Conservation (phyloP, 2,797 vertebrate genomes). For the Acanthurus tractus region DNA sequence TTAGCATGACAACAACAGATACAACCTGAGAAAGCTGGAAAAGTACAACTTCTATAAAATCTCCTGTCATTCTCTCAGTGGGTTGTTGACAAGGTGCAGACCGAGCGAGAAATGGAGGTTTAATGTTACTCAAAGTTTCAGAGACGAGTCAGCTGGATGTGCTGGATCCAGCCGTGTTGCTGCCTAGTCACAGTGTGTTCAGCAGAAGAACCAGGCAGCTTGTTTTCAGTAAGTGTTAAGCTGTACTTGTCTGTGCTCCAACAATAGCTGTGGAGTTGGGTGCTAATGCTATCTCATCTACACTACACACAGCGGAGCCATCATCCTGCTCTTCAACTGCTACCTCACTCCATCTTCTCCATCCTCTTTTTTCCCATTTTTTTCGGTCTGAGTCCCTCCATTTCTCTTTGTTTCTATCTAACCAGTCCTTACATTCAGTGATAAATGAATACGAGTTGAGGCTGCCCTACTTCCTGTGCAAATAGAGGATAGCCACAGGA, state of each 20-base stretch:
- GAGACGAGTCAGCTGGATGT: slow-evolving; percentile 34
- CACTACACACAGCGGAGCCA: neutral
- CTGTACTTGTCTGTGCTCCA: slow-evolving; percentile 5
- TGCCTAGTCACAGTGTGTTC: slow-evolving; percentile 21
- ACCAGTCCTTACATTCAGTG: slow-evolving; percentile 56
- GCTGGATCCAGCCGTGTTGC: slow-evolving; percentile 21
- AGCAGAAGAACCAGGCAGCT: slow-evolving; percentile 10
- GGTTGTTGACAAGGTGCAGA: slow-evolving; percentile 50
- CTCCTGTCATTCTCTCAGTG: slow-evolving; percentile 40
- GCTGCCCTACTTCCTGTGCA: slow-evolving; percentile 78
- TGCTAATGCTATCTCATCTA: neutral
- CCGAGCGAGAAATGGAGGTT: slow-evolving; percentile 19
- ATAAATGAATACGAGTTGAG: slow-evolving; percentile 68
- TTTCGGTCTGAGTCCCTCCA: slow-evolving; percentile 1
- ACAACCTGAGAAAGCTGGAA: slow-evolving; percentile 11
- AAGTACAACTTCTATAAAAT: slow-evolving; percentile 22
- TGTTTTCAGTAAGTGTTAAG: slow-evolving; percentile 25
- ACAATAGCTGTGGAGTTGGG: slow-evolving; percentile 41
- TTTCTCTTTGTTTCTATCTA: slow-evolving; percentile 39
- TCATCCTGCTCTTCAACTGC: slow-evolving; percentile 6
- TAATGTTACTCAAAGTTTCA: slow-evolving; percentile 24
- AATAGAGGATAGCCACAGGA: slow-evolving; percentile 75
- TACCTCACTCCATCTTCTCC: slow-evolving; percentile 5
- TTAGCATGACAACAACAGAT: slow-evolving; percentile 8
- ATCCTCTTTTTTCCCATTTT: slow-evolving; percentile 8